phyloP scores from a whole-genome alignment of 2,797 vertebrate species.

The Semotilus atromaculatus region DNA sequence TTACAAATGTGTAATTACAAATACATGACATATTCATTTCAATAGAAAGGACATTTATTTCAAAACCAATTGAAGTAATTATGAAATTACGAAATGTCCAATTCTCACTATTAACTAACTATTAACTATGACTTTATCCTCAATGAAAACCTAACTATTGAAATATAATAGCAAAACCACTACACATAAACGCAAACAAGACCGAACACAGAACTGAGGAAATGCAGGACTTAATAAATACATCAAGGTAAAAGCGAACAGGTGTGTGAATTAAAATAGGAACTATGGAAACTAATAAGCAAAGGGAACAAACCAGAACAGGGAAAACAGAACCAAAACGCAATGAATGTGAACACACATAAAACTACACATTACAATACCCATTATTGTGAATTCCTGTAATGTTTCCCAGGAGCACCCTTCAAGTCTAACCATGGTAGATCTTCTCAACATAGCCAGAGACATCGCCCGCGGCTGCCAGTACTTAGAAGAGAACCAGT shows the following conservation, averaged over 20 bases:
- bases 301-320: not conserved
- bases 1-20: no score
- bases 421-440: slow-evolving; percentile 94
- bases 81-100: no score
- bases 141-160: no score
- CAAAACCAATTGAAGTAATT: no score
- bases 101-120: no score
- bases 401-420: slow-evolving; percentile 84
- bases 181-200: no score
- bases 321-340: no score
- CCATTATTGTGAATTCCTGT: slow-evolving; percentile 5
- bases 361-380: not conserved
- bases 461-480: slow-evolving; percentile 97
- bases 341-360: no score
- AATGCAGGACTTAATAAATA: not conserved
- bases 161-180: not conserved
- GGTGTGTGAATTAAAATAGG: not conserved
- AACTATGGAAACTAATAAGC: not conserved
- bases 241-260: not conserved
- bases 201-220: no score
- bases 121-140: no score
- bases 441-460: slow-evolving; percentile 92
- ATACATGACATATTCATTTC: no score
- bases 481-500: slow-evolving; percentile 98
- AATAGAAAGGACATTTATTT: no score